phyloP scores from a whole-genome alignment of 2,797 vertebrate genomes.

The Natrix natrix region DNA sequence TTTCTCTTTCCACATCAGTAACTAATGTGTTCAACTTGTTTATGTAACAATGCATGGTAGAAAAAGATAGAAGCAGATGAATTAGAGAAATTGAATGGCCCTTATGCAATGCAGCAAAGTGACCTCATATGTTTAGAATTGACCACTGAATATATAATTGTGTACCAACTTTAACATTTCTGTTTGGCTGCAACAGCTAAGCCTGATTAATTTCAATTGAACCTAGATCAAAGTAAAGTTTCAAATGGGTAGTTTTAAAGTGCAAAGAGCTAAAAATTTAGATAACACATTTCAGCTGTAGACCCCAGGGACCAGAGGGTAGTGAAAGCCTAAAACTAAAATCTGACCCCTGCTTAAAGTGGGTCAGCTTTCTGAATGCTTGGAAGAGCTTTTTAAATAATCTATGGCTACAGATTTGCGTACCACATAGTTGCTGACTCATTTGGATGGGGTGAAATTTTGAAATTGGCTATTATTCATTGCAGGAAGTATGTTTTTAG shows the following conservation, averaged over 20 bases:
- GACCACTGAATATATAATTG: not conserved
- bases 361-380: not conserved
- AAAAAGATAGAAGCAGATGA: not conserved
- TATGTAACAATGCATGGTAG: not conserved
- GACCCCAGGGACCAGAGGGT: not conserved
- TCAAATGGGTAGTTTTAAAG: not conserved
- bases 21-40: not conserved
- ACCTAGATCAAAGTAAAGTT: not conserved
- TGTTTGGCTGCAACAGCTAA: not conserved
- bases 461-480: not conserved
- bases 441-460: not conserved
- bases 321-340: not conserved
- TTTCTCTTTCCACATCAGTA: not conserved
- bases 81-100: not conserved
- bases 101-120: not conserved
- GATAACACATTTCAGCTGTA: not conserved
- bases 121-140: not conserved
- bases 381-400: not conserved
- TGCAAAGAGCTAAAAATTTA: not conserved
- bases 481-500: not conserved
- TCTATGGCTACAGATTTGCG: not conserved
- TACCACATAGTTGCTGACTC: not conserved
- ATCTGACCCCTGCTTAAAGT: not conserved
- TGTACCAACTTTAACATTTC: not conserved
- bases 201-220: not conserved